Conservation (phyloP, 2,888 invertebrate genomes). For the Oscheius sp. region DNA sequence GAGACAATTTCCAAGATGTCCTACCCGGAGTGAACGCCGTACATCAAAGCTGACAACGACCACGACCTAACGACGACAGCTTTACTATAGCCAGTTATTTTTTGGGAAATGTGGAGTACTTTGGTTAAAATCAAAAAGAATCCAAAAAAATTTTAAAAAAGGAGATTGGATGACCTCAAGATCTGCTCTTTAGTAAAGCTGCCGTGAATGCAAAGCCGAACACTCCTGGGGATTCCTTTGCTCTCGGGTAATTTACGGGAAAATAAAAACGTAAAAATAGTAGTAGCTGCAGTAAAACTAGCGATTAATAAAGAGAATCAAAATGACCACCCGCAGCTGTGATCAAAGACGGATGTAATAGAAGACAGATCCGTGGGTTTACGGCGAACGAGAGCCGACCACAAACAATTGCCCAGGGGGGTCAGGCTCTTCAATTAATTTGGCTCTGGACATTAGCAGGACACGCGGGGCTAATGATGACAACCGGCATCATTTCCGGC, state of each 20-base stretch:
- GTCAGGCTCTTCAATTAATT: slow-evolving; percentile 33
- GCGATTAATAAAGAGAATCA: neutral
- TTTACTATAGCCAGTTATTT: neutral
- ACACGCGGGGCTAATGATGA: slow-evolving; percentile 29
- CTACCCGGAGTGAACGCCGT: slow-evolving; percentile 4
- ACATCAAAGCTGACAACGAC: slow-evolving; percentile 20
- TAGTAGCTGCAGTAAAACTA: neutral
- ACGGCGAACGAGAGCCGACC: slow-evolving; percentile 18
- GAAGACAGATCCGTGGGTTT: slow-evolving; percentile 4
- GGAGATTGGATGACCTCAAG: neutral
- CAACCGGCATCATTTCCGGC: slow-evolving; percentile 12
- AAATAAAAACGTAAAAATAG: no score
- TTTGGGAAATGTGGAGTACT: neutral
- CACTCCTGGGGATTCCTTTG: neutral
- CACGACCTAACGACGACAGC: neutral
- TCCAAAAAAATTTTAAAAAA: no score
- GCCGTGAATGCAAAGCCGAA: no score
- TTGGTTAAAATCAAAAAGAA: neutral
- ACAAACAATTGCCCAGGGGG: slow-evolving; percentile 32
- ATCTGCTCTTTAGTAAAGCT: no score
- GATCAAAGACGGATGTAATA: slow-evolving; percentile 26
- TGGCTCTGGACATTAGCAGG: slow-evolving; percentile 13
- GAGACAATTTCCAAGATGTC: slow-evolving; percentile 32
- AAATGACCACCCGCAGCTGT: neutral
- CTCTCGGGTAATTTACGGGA: no score